Evolutionary conservation across 2,113 vertebrate genomes (phyloP).

Genomic region (Poicephalus meyeri): DNA sequence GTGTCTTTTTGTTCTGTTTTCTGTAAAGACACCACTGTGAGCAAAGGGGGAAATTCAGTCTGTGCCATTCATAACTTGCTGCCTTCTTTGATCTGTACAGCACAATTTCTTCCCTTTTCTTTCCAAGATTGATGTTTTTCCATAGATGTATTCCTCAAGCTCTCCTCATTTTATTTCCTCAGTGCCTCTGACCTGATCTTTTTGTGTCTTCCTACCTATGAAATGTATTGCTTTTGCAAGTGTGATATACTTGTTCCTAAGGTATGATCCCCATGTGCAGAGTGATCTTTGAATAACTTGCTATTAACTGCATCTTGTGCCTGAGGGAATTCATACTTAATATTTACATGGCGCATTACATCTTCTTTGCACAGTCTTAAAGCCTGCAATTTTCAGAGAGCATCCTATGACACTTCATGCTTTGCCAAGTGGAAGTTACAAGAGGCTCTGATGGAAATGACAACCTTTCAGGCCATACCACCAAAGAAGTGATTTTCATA

Average conservation of each 20-base stretch:
- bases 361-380: constrained; percentile 16
- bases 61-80: not conserved
- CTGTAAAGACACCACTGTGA: not conserved
- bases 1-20: not conserved
- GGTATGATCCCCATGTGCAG: not conserved
- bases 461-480: constrained; percentile 15
- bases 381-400: constrained; percentile 10
- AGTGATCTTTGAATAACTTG: not conserved
- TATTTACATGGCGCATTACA: not conserved
- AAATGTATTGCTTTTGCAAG: not conserved
- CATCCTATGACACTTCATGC: not conserved
- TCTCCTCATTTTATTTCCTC: not conserved
- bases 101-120: not conserved
- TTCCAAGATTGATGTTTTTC: not conserved
- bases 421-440: not conserved
- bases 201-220: not conserved
- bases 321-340: not conserved
- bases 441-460: constrained; percentile 42
- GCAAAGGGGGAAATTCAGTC: not conserved
- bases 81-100: not conserved
- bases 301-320: not conserved
- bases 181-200: not conserved
- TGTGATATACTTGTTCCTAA: not conserved
- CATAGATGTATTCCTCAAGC: not conserved
- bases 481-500: not conserved